Evolutionary conservation across 2,888 invertebrate genomes (phyloP), one percentile per base, ranked within the genome.

Genomic region (Thumatha senex): DNA sequence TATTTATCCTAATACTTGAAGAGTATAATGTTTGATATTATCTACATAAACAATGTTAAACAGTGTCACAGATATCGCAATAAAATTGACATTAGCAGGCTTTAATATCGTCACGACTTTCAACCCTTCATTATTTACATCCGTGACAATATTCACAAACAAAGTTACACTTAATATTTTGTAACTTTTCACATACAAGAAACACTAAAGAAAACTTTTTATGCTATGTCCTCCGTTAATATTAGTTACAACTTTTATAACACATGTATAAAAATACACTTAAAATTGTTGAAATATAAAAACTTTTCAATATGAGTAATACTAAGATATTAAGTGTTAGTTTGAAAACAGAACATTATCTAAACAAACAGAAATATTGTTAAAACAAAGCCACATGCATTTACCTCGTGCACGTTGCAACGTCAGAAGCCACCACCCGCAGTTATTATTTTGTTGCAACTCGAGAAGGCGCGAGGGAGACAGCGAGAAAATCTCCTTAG

Each of bases 401-500:
- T 76, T 78, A 85, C 84, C 84, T 80, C 69, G 66, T 71, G 72
- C 70, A 69, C 66, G 67, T 72, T 72, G 64, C 66, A 71, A 60
- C 64, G 62, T 56, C 69, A 61, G 63, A 59, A 59, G 62, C 67
- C 73, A 74, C 67, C 70, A 73, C 73, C 78, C 76, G 75, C 71
- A 70, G 72, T 70, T 74, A 68, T 72, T 80, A 74, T 79, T 67
- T 81, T 75, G 72, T 77, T 79, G 81, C 77, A 78, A 76, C 77
- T 74, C 75, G 75, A 74, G 78, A 78, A 75, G 80, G 86, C 80
- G 85, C 80, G 86, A 84, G 85, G 74, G 88, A 86, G 89, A 82
- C 77, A 76, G 82, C 76, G 82, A 80, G 81, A 78, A 79, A 76
- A 73, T 73, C 74, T 79, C 68, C 70, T 78, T 71, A 70, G 74